phyloP scores from a whole-genome alignment of 2,888 invertebrate genomes.

The Rhabditoides inermis region DNA sequence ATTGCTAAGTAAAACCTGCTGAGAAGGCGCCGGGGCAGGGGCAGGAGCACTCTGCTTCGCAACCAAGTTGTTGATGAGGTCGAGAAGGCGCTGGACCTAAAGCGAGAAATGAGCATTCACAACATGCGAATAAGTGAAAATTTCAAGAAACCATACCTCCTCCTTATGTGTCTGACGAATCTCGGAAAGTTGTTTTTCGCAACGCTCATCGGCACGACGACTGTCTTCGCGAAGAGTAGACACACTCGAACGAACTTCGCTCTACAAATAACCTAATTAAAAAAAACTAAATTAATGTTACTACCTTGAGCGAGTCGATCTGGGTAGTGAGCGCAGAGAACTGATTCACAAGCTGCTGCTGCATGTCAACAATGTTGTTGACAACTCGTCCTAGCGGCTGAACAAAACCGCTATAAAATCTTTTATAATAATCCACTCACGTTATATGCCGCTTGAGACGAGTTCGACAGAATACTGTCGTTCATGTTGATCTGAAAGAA shows the following conservation, averaged over 20 bases:
- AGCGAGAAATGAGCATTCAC: no score
- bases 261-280: no score
- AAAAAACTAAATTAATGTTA: background rate
- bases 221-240: conserved; percentile 13
- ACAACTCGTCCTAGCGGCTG: conserved; percentile 19
- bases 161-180: conserved; percentile 11
- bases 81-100: conserved; percentile 19
- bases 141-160: no score
- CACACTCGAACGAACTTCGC: background rate
- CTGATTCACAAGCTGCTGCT: conserved; percentile 16
- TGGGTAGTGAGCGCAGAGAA: conserved; percentile 15
- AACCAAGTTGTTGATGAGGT: conserved; percentile 17
- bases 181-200: conserved; percentile 8
- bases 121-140: no score
- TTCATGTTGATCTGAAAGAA: no score
- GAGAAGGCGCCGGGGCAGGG: conserved; percentile 5
- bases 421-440: no score
- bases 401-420: no score
- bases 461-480: no score
- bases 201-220: conserved; percentile 10
- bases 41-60: conserved; percentile 3
- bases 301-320: conserved; percentile 23
- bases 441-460: no score
- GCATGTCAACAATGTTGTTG: conserved; percentile 26
- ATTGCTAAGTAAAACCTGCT: conserved; percentile 2